These are phyloP conservation scores for Anarsia innoxiella DNA, from an alignment of 2,888 invertebrate species.

Conservation along the genomic window DNA sequence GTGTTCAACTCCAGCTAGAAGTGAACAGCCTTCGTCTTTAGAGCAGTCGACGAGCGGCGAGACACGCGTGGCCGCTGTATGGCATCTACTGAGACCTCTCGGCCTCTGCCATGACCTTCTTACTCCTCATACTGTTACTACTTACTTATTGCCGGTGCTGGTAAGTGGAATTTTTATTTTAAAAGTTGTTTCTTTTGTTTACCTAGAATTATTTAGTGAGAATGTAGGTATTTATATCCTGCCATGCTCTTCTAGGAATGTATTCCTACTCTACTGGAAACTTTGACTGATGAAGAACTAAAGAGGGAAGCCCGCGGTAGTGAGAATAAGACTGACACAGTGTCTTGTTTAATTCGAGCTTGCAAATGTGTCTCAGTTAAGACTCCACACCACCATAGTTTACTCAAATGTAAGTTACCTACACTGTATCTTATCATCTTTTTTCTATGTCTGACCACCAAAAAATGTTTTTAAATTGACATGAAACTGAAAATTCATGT, in stretches of 20 bases:
- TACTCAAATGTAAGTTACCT: conserved; percentile 74
- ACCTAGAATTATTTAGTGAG: too few species aligned
- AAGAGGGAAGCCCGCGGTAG: conserved; percentile 95
- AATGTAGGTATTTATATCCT: not conserved
- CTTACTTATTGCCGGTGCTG: conserved; percentile 93
- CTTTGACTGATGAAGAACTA: conserved; percentile 94
- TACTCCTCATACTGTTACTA: conserved; percentile 91
- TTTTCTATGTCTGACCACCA: too few species aligned
- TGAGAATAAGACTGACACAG: conserved; percentile 96
- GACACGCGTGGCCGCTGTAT: conserved; percentile 60
- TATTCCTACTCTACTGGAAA: conserved; percentile 91
- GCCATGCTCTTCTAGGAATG: conserved; percentile 78
- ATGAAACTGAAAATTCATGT: too few species aligned
- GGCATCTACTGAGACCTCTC: conserved; percentile 88
- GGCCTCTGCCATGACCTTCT: conserved; percentile 94
- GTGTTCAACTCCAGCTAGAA: conserved; percentile 41
- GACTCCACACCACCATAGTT: conserved; percentile 87
- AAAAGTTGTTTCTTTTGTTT: too few species aligned
- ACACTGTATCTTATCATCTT: too few species aligned
- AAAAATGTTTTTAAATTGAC: too few species aligned
- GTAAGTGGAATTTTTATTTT: too few species aligned
- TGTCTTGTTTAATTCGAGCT: conserved; percentile 94
- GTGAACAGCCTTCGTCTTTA: conserved; percentile 56
- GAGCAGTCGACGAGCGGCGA: conserved; percentile 58
- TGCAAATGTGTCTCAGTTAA: conserved; percentile 92